These are phyloP conservation scores for Gadopsis marmoratus DNA, from an alignment of 2,797 vertebrate genomes.

Conservation along the genomic window DNA sequence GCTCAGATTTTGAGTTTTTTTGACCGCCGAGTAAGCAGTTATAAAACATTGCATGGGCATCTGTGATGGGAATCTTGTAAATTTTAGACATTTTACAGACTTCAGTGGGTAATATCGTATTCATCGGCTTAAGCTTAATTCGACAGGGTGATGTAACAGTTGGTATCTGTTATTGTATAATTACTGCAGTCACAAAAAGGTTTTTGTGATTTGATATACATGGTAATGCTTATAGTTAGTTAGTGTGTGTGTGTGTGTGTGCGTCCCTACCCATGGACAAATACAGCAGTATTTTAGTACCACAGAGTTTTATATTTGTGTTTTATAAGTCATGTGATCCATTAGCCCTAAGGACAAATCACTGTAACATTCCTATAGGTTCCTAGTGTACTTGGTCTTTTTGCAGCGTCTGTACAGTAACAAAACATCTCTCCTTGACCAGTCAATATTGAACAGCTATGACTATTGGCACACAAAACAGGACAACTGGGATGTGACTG, in stretches of 20 bases:
- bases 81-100: constrained; percentile 1
- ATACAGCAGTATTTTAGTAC: neutral
- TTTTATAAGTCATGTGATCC: neutral
- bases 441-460: neutral
- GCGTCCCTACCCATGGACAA: neutral
- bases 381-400: neutral
- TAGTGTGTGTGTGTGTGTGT: neutral
- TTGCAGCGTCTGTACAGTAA: neutral
- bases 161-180: neutral
- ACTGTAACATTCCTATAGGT: neutral
- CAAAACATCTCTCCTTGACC: neutral
- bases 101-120: neutral
- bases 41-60: neutral
- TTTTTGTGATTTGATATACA: constrained; percentile 1
- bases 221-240: constrained; percentile 6
- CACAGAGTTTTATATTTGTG: neutral
- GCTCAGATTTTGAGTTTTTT: neutral
- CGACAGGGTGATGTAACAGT: neutral
- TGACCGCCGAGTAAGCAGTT: neutral
- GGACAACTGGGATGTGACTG: constrained; percentile 2
- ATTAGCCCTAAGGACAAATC: neutral
- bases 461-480: constrained; percentile 17
- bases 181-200: neutral
- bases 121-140: neutral
- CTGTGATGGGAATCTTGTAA: neutral